These are phyloP conservation scores for Balaeniceps rex DNA, from an alignment of 2,113 vertebrate genomes.

Conservation along the genomic window DNA sequence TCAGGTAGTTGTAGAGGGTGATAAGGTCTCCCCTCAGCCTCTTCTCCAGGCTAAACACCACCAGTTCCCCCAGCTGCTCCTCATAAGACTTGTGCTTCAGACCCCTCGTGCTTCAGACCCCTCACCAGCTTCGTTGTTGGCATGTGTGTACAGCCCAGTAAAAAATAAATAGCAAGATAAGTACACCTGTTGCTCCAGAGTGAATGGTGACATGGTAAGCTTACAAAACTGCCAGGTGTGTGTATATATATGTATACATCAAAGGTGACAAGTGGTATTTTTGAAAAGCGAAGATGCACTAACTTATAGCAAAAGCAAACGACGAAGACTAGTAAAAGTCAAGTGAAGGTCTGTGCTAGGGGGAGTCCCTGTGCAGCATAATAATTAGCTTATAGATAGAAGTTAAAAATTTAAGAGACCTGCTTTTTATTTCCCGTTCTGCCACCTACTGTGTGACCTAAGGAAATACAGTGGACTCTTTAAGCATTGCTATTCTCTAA, in stretches of 20 bases:
- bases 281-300: background rate
- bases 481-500: background rate
- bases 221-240: background rate
- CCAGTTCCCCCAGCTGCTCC: too few species aligned
- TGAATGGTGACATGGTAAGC: background rate
- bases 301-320: background rate
- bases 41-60: too few species aligned
- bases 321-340: background rate
- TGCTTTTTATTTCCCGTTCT: background rate
- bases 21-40: too few species aligned
- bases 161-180: background rate
- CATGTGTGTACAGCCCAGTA: background rate
- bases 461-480: background rate
- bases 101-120: too few species aligned
- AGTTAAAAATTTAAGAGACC: background rate
- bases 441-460: background rate
- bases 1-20: too few species aligned
- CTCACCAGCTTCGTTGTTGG: too few species aligned
- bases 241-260: background rate
- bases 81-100: too few species aligned
- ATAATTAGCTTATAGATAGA: background rate
- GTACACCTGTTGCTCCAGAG: background rate
- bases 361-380: background rate
- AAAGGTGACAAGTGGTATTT: background rate
- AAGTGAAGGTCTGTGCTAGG: background rate